Evolutionary conservation across 2,888 invertebrate species (phyloP), one percentile per base, ranked within the genome.

Genomic region (Schizaphis graminum): DNA sequence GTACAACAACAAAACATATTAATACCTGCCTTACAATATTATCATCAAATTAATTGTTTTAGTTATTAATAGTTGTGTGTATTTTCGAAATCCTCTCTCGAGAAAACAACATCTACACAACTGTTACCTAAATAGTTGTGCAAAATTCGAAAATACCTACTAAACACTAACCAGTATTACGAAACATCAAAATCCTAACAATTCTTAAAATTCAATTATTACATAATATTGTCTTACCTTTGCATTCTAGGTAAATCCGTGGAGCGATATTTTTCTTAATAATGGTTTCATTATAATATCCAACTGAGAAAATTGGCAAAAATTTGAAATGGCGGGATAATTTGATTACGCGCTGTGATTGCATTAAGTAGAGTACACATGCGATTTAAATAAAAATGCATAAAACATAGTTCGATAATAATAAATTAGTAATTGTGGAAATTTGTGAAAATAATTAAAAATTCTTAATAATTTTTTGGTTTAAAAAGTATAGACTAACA

Each of bases 401-500:
- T 90, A 47, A 86, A 61, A 94, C 93, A 94, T 91, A 11, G 89
- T 53, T 85, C 49, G 8, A 41, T n/a, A 35, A 87, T 35, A 89
- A 41, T 57, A 35, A 53, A 93, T 77, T n/a, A 13, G 44, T 84
- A 16, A 47, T 89, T 56, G 56, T 84, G 77, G 24, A 89, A 89
- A 89, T 89, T 89, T 89, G 56, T 85, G 41, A 13, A 53, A 77
- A 61, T 21, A 57, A 90, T 35, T 61, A 35, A 21, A 87, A 84
- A n/a, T 91, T 57, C 0, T 91, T 35, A 92, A 47, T 47, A 47
- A 86, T 24, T 86, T 92, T 88, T 67, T 26, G 28, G 35, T 92
- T 92, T 92, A 92, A 92, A 92, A 92, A 35, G 49, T 67, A 67
- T 88, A 49, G 57, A 87, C 47, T 57, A 85, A 91, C 91, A 57